Percentiles rank a stretch among this genome's conserved stretches.
These are phyloP conservation scores for Coilia nasus DNA, from an alignment of 2,797 vertebrate species.

Conservation along the genomic window DNA sequence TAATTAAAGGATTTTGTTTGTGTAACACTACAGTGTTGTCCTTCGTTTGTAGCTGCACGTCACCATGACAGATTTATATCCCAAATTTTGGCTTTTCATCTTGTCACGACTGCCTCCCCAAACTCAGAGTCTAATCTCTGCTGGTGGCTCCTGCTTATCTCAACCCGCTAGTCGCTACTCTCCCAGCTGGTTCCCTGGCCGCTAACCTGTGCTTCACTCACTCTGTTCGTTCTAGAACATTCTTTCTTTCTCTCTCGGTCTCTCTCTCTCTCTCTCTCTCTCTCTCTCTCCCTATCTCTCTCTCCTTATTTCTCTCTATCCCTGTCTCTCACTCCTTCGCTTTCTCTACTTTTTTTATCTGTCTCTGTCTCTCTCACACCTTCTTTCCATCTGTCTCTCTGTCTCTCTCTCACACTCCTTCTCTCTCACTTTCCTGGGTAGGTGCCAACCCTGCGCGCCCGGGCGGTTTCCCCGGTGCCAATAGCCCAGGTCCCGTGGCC, in stretches of 20 bases:
- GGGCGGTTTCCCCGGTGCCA: slow-evolving; percentile 94
- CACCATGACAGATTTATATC: slow-evolving; percentile 61
- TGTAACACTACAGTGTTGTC: background rate
- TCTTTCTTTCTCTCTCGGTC: slow-evolving; percentile 12
- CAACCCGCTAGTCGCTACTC: slow-evolving; percentile 93
- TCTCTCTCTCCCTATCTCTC: slow-evolving; percentile 29
- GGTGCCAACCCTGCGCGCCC: slow-evolving; percentile 94
- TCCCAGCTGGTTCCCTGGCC: slow-evolving; percentile 54
- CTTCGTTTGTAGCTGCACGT: slow-evolving; percentile 81
- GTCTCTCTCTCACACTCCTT: background rate
- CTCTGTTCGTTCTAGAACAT: slow-evolving; percentile 20
- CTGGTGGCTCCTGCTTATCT: slow-evolving; percentile 89
- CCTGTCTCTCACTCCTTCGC: too few relatives aligned
- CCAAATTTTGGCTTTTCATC: background rate
- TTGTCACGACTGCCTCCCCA: background rate
- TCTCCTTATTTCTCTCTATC: slow-evolving; percentile 37
- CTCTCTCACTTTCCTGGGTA: slow-evolving; percentile 61
- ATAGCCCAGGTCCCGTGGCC: slow-evolving; percentile 95
- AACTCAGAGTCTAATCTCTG: slow-evolving; percentile 89
- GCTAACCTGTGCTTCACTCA: background rate
- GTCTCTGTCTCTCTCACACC: too few relatives aligned
- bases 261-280: background rate
- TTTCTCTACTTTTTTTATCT: too few relatives aligned
- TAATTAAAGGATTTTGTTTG: background rate
- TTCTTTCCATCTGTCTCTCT: too few relatives aligned